Evolutionary conservation across 2,888 invertebrate genomes (phyloP), one percentile per base, ranked within the genome.

Genomic region (Panzeria rudis): DNA sequence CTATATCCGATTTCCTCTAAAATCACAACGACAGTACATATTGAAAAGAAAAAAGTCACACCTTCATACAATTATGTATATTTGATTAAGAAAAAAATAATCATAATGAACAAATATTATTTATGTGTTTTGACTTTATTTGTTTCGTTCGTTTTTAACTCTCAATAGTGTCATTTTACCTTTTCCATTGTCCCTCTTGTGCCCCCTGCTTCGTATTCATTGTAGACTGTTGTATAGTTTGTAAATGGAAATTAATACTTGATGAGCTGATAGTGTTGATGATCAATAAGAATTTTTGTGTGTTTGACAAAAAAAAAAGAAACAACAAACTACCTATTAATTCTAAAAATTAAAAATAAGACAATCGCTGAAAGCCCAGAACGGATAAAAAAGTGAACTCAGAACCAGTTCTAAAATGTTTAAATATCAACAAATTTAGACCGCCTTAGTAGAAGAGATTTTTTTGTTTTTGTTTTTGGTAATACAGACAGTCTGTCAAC

Each of bases 1-100:
- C 85, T 86, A 85, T 87, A 86, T 85, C 84, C 80, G 87, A 85
- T 82, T 83, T 78, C 85, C 78, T 81, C 15, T 66, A 73, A 78
- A 66, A 80, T 73, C 73, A 64, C 44, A 23, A 50, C 23, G 66
- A 44, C 29, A 41, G 1, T 62, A 50, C 7, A 35, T 11, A 69
- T 25, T 61, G 56, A 64, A 75, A 32, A n/a, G 13, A 35, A 75
- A 41, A 80, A 81, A 80, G 69, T 86, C 84, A 85, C 87, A 87
- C 84, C 87, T 86, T 83, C 77, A 64, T 20, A 78, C 17, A 75
- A 62, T 52, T 44, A 59, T 25, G 29, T 66, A 52, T 17, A 52
- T 61, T 73, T 44, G 47, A 66, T 72, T 77, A 59, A 56, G 23
- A n/a, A 29, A 69, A 56, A 69, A 73, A 71, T 35, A 66, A 50